A percentile compares a stretch with the other conserved stretches of the same genome.
phyloP scores from a whole-genome alignment of 2,797 vertebrate genomes.

The Poeciliopsis gracilis region DNA sequence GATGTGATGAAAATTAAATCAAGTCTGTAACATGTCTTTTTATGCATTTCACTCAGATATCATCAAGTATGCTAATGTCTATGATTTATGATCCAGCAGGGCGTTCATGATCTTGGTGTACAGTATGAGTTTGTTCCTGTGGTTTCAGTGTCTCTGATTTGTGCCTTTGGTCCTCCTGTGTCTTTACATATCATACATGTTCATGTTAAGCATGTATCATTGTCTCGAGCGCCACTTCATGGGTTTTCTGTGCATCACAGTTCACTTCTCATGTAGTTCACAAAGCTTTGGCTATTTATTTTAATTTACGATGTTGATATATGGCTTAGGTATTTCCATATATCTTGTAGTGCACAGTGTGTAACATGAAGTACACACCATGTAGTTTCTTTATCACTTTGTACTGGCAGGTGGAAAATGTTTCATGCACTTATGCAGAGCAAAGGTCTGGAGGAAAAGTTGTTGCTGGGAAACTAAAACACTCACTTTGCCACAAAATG shows the following conservation, averaged over 20 bases:
- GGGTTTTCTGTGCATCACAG: constrained; percentile 52
- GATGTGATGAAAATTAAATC: constrained; percentile 23
- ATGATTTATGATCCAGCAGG: constrained; percentile 77
- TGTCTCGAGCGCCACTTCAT: constrained; percentile 48
- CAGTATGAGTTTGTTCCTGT: constrained; percentile 68
- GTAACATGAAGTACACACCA: constrained; percentile 41
- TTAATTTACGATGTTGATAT: constrained; percentile 58
- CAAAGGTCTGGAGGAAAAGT: constrained; percentile 6
- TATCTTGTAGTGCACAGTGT: constrained; percentile 36
- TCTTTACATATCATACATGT: constrained; percentile 46
- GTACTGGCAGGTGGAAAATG: constrained; percentile 19
- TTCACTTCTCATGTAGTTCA: constrained; percentile 59
- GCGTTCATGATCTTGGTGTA: constrained; percentile 69
- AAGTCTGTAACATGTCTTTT: constrained; percentile 46
- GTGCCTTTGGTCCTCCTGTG: constrained; percentile 26
- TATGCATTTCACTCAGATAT: constrained; percentile 62
- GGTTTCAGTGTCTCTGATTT: constrained; percentile 47
- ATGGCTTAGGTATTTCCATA: constrained; percentile 56
- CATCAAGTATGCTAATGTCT: constrained; percentile 69
- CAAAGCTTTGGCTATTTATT: constrained; percentile 62
- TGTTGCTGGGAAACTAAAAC: not conserved
- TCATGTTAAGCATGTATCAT: constrained; percentile 74
- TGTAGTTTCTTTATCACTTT: constrained; percentile 40
- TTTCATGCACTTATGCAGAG: not conserved
- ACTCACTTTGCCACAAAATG: not conserved